phyloP scores from a whole-genome alignment of 2,797 vertebrate genomes.

The Siniperca scherzeri region DNA sequence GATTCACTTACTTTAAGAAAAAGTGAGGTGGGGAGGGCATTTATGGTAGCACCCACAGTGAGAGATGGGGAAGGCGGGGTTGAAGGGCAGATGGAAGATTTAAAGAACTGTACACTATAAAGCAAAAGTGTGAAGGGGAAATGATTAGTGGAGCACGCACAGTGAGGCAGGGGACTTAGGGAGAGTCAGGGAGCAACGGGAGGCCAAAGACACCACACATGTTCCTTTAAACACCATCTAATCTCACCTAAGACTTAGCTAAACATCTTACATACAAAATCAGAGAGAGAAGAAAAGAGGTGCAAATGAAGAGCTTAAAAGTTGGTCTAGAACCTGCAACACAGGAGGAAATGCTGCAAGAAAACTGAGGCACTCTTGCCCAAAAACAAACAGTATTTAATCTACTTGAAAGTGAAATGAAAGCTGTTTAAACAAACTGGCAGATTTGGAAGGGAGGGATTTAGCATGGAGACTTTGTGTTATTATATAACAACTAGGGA shows the following conservation, averaged over 20 bases:
- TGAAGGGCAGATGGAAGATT: slow-evolving; percentile 77
- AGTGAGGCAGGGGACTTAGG: slow-evolving; percentile 60
- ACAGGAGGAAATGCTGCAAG: slow-evolving; percentile 45
- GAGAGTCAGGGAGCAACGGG: slow-evolving; percentile 69
- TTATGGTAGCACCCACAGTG: slow-evolving; percentile 63
- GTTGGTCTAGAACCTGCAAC: slow-evolving; percentile 61
- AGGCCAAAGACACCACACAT: slow-evolving; percentile 69
- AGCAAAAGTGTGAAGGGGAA: slow-evolving; percentile 74
- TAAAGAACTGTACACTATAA: slow-evolving; percentile 63
- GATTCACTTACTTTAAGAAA: slow-evolving; percentile 70
- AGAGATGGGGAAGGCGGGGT: slow-evolving; percentile 58
- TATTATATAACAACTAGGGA: slow-evolving; percentile 60
- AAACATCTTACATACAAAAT: slow-evolving; percentile 73
- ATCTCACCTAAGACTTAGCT: slow-evolving; percentile 72
- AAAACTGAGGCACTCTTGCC: slow-evolving; percentile 47
- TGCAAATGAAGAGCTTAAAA: slow-evolving; percentile 72
- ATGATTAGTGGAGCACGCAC: slow-evolving; percentile 71
- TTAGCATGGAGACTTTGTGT: slow-evolving; percentile 65
- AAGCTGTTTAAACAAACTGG: slow-evolving; percentile 74
- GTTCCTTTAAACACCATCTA: slow-evolving; percentile 70
- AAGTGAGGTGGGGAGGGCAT: slow-evolving; percentile 63
- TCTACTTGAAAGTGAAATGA: slow-evolving; percentile 74
- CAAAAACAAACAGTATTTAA: slow-evolving; percentile 73
- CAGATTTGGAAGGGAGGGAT: slow-evolving; percentile 68
- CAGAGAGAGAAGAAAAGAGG: slow-evolving; percentile 46